Conservation (phyloP, 2,797 vertebrate genomes). For the Phrynocephalus forsythii region DNA sequence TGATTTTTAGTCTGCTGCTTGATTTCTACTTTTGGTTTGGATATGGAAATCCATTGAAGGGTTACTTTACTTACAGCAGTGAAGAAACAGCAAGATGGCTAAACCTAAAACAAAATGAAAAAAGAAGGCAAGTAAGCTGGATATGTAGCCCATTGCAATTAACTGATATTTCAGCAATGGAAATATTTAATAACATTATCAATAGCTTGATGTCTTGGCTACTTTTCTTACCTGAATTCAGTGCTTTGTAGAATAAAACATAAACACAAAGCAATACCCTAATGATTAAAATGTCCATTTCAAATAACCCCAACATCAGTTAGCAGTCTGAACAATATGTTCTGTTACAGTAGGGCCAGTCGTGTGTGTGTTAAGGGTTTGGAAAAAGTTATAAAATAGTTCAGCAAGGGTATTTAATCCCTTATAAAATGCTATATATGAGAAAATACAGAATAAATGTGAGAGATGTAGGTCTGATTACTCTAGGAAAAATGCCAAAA, state of each 20-base stretch:
- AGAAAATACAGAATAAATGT: not conserved
- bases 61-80: constrained; percentile 76
- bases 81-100: constrained; percentile 74
- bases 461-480: not conserved
- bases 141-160: not conserved
- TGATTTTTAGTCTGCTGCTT: not conserved
- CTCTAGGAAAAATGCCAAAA: no score
- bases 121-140: not conserved
- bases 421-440: not conserved
- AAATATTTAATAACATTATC: not conserved
- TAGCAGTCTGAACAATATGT: not conserved
- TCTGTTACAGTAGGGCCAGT: not conserved
- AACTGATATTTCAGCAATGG: not conserved
- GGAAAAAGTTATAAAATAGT: not conserved
- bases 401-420: not conserved
- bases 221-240: not conserved
- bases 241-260: not conserved
- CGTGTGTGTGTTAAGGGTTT: no score
- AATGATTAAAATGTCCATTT: not conserved
- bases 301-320: not conserved
- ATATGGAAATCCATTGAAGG: not conserved
- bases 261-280: not conserved
- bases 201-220: not conserved
- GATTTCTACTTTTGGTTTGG: not conserved
- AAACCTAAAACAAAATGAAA: constrained; percentile 70